A percentile compares a stretch with the other conserved stretches of the same genome.
Evolutionary conservation across 1,140 invertebrate species (phyloP).

Genomic region (Calliopsis andreniformis): DNA sequence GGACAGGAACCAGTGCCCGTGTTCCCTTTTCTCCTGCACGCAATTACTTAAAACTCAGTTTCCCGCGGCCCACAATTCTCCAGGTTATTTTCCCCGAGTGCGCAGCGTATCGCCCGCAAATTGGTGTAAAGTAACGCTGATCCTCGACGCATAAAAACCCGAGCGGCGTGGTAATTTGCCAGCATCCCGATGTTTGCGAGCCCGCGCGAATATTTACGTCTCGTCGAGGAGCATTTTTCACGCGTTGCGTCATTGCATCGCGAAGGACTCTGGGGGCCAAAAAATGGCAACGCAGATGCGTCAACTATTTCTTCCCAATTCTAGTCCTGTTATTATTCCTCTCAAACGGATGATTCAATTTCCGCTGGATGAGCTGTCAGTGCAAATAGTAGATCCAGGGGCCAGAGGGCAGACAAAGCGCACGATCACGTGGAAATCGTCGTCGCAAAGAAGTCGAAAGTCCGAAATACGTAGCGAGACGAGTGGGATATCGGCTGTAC

Average conservation of each 20-base stretch:
- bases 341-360: too few species aligned
- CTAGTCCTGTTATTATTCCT: too few species aligned
- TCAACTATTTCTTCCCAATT: too few species aligned
- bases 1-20: not conserved
- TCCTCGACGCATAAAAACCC: constrained; percentile 24
- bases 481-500: not conserved
- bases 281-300: too few species aligned
- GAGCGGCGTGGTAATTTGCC: not conserved
- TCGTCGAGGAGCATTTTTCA: constrained; percentile 1
- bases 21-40: not conserved
- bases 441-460: not conserved
- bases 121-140: constrained; percentile 1
- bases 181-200: too few species aligned
- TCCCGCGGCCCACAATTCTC: not conserved
- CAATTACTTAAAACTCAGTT: not conserved
- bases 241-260: too few species aligned
- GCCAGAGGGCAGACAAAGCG: too few species aligned
- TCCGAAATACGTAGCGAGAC: not conserved
- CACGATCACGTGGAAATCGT: not conserved
- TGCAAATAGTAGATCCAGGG: too few species aligned
- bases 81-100: not conserved
- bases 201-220: too few species aligned
- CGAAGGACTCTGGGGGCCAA: too few species aligned
- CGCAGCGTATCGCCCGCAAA: constrained; percentile 10
- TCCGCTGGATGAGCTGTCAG: too few species aligned